Conservation (phyloP, 2,888 invertebrate species). For the Ochropleura leucogaster region DNA sequence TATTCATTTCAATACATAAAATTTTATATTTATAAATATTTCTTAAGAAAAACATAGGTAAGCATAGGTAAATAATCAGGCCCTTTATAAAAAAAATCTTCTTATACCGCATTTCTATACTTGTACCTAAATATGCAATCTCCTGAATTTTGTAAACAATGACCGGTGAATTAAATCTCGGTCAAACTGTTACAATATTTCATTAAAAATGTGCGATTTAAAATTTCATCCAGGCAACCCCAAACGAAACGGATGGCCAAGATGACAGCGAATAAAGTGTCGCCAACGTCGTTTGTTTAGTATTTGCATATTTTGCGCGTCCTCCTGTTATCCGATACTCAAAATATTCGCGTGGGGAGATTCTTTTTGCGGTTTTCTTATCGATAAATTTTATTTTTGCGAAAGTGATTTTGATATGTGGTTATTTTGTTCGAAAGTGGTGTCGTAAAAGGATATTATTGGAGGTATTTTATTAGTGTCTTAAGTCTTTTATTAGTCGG, state of each 20-base stretch:
- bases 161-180: neutral
- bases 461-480: conserved; percentile 44
- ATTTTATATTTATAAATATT: too few relatives aligned
- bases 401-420: conserved; percentile 61
- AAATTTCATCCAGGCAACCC: conserved; percentile 50
- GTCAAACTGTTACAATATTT: neutral
- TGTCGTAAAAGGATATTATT: conserved; percentile 39
- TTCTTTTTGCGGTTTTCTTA: conserved; percentile 44
- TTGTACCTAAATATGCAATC: neutral
- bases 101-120: too few relatives aligned
- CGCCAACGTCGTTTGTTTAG: conserved; percentile 68
- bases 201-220: conserved; percentile 13
- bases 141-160: neutral
- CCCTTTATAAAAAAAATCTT: too few relatives aligned
- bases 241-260: conserved; percentile 64
- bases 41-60: too few relatives aligned
- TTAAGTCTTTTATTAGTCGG: conserved; percentile 36
- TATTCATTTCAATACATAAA: too few relatives aligned
- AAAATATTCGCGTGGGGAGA: conserved; percentile 62
- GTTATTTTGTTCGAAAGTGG: conserved; percentile 42
- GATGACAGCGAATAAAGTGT: conserved; percentile 75
- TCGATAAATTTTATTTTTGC: conserved; percentile 59
- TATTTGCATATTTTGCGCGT: conserved; percentile 68
- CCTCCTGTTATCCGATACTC: conserved; percentile 65
- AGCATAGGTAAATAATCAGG: too few relatives aligned